Evolutionary conservation across 53 echinoderm and acorn worm genomes (phyloP).

Genomic region (Holothuria leucospilota): DNA sequence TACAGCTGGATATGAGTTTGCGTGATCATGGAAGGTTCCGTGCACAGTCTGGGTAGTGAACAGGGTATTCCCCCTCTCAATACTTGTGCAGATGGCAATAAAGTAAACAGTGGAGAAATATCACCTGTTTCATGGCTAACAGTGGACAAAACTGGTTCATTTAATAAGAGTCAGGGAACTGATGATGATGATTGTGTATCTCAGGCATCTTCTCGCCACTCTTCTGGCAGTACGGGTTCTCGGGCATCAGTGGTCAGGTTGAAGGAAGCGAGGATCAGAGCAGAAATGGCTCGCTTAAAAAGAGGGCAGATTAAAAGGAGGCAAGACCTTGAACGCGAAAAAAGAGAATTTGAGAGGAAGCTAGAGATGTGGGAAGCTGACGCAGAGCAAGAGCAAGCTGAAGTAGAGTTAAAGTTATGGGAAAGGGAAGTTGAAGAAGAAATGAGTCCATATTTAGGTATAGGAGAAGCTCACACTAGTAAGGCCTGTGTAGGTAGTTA

Average conservation of each 20-base stretch:
- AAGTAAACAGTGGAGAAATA: background rate
- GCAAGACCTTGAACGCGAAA: slow-evolving; percentile 9
- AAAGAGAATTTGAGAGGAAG: background rate
- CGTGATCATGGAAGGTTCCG: too few species aligned
- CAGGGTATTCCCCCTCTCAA: too few species aligned
- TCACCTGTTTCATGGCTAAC: slow-evolving; percentile 17
- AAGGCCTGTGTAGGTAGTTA: background rate
- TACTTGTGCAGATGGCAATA: too few species aligned
- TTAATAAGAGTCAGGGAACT: background rate
- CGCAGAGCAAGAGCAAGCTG: slow-evolving; percentile 15
- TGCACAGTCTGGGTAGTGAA: too few species aligned
- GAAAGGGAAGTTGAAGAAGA: background rate
- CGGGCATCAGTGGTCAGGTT: background rate
- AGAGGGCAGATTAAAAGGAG: background rate
- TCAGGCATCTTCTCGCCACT: slow-evolving; percentile 8
- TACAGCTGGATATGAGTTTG: too few species aligned
- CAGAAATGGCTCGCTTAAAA: background rate
- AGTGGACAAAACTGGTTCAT: background rate
- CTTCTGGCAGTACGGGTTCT: background rate
- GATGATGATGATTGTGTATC: background rate
- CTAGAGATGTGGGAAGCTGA: slow-evolving; percentile 18
- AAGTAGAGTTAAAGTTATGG: background rate
- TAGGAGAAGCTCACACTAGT: background rate
- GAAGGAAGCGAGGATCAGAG: slow-evolving; percentile 1
- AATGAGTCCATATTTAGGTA: background rate